Evolutionary conservation across 2,888 invertebrate genomes (phyloP).

Genomic region (Xanthia icteritia): DNA sequence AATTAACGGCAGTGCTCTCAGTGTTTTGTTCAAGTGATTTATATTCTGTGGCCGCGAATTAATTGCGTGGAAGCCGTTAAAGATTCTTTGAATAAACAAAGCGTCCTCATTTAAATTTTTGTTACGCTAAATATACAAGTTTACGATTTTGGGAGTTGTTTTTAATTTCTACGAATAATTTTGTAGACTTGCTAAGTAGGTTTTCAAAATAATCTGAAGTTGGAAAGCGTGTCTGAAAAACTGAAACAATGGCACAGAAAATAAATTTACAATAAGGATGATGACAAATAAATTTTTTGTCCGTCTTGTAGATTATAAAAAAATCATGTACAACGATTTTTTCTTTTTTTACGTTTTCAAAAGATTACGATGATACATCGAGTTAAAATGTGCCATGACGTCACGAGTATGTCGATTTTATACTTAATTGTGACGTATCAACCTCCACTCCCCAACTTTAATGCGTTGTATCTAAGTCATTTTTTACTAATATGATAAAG

Average conservation of each 20-base stretch:
- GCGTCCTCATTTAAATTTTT: conserved; percentile 54
- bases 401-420: no score
- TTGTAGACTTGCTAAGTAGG: conserved; percentile 3
- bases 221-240: neutral
- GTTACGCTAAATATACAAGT: conserved; percentile 53
- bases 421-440: no score
- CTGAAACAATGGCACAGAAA: neutral
- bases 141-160: neutral
- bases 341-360: no score
- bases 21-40: conserved; percentile 65
- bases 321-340: no score
- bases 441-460: no score
- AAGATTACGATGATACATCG: no score
- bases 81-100: conserved; percentile 56
- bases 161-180: conserved; percentile 11
- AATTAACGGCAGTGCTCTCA: conserved; percentile 61
- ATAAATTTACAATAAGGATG: no score
- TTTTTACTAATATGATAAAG: no score
- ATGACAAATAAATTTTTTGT: no score
- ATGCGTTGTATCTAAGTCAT: no score
- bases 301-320: no score
- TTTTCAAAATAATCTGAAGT: conserved; percentile 3
- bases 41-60: conserved; percentile 61
- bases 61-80: conserved; percentile 66
- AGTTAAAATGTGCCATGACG: no score